A percentile compares a stretch with the other conserved stretches of the same genome.
phyloP scores from a whole-genome alignment of 2,888 invertebrate species.

The Seladonia tumulorum region DNA sequence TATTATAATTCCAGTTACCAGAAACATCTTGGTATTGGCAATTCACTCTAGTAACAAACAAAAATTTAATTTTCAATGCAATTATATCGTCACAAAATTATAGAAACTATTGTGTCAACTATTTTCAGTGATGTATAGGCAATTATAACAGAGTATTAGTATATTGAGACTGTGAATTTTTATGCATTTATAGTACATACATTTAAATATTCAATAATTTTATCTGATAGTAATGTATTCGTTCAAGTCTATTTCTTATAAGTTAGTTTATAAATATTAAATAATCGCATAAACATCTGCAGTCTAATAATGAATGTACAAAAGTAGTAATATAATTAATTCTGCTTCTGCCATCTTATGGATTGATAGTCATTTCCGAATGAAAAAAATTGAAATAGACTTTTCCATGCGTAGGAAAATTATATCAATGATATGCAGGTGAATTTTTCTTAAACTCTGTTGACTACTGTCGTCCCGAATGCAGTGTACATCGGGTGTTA shows the following conservation, averaged over 20 bases:
- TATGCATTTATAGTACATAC: constrained; percentile 1
- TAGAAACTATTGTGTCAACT: neutral
- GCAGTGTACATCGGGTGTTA: neutral
- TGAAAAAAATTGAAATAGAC: constrained; percentile 49
- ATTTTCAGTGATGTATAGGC: constrained; percentile 6
- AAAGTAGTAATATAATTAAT: constrained; percentile 30
- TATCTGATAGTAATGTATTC: neutral
- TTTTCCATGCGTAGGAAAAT: constrained; percentile 28
- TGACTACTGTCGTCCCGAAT: neutral
- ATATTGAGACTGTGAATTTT: constrained; percentile 8
- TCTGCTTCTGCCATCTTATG: constrained; percentile 16
- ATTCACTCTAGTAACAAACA: constrained; percentile 6
- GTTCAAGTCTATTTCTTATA: neutral
- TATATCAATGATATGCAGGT: neutral
- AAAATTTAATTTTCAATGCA: constrained; percentile 13
- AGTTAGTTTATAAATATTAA: neutral
- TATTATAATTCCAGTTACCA: constrained; percentile 1
- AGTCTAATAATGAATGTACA: constrained; percentile 14
- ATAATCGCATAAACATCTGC: neutral
- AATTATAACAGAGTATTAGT: constrained; percentile 15
- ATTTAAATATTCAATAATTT: neutral
- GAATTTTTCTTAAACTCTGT: neutral
- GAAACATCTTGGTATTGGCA: neutral
- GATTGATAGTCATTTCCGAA: constrained; percentile 55
- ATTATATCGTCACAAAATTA: neutral